phyloP scores from a whole-genome alignment of 2,797 vertebrate genomes.

The Psittacula echo region DNA sequence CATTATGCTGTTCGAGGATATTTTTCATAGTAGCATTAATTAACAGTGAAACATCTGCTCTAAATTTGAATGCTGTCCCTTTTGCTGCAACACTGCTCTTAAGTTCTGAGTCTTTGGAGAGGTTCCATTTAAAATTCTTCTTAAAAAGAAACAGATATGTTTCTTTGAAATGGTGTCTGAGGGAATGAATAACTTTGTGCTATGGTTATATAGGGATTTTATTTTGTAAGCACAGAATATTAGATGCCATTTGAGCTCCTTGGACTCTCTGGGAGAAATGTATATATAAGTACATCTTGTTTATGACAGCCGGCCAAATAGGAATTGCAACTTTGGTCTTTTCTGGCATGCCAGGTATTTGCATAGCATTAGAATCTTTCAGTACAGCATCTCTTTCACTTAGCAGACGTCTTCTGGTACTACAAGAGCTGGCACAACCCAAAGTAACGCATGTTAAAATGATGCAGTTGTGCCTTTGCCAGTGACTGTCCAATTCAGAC shows the following conservation, averaged over 20 bases:
- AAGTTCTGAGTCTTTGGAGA: not conserved
- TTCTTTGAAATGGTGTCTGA: not conserved
- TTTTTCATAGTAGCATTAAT: slow-evolving; percentile 1
- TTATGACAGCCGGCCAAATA: not conserved
- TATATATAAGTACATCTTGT: not conserved
- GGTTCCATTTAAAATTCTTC: not conserved
- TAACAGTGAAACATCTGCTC: slow-evolving; percentile 20
- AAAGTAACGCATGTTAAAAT: not conserved
- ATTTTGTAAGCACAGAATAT: not conserved
- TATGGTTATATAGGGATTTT: not conserved
- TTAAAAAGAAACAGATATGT: not conserved
- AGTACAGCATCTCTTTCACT: not conserved
- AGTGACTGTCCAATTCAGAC: not conserved
- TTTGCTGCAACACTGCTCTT: not conserved
- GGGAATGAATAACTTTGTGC: not conserved
- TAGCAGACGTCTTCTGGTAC: not conserved
- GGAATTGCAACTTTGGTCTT: not conserved
- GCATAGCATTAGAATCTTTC: not conserved
- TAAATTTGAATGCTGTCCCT: not conserved
- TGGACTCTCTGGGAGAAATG: not conserved
- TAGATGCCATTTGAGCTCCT: not conserved
- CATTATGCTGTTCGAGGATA: not conserved
- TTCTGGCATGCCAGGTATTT: not conserved
- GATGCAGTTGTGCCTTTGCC: not conserved
- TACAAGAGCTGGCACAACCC: not conserved